Percentiles rank a stretch among this genome's conserved stretches.
Conservation (phyloP, 1,140 invertebrate species). For the Diachasma alloeum region DNA sequence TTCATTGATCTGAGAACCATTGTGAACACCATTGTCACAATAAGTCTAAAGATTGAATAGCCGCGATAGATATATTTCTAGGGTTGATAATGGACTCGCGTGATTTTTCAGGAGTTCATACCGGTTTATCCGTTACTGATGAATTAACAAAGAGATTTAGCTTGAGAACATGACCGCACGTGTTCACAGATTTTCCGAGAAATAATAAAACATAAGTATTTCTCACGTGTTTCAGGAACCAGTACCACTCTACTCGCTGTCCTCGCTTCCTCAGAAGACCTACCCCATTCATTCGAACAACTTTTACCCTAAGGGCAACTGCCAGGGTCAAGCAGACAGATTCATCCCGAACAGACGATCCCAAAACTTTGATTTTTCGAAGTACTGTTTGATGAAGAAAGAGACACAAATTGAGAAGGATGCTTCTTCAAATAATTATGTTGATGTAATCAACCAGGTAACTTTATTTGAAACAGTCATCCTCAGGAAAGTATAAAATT, state of each 20-base stretch:
- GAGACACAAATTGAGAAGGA: not conserved
- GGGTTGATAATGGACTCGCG: not conserved
- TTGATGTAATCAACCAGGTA: constrained; percentile 43
- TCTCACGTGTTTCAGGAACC: constrained; percentile 10
- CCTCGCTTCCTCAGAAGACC: not conserved
- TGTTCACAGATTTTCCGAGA: not conserved
- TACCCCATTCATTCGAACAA: not conserved
- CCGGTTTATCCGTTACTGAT: not conserved
- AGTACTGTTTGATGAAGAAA: constrained; percentile 27
- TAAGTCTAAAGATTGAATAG: not conserved
- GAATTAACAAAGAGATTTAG: not conserved
- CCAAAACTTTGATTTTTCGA: constrained; percentile 31
- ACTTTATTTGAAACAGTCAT: not conserved
- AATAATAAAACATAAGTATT: not conserved
- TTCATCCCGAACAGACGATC: constrained; percentile 40
- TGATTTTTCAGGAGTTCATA: not conserved
- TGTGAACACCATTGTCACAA: not conserved
- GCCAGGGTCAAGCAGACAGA: constrained; percentile 33
- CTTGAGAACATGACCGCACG: not conserved
- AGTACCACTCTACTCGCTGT: not conserved
- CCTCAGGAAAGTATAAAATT: too few relatives aligned
- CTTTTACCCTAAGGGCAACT: not conserved
- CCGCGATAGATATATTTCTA: not conserved
- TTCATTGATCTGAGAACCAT: constrained; percentile 28
- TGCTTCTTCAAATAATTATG: not conserved